Conservation (phyloP, 1,140 invertebrate genomes). For the Drosophila ohnishii region DNA sequence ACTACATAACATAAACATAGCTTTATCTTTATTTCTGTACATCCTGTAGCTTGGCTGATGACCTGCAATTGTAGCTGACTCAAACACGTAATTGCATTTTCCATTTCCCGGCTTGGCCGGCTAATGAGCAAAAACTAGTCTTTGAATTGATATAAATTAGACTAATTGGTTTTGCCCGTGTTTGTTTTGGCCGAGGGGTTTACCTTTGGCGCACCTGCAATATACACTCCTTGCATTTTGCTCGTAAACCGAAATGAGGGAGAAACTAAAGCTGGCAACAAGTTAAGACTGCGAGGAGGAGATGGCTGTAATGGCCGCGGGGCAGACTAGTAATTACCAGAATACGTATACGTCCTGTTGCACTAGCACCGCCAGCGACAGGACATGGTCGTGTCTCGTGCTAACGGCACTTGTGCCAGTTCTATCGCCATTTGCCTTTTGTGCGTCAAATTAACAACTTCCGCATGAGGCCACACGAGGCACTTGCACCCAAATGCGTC, state of each 20-base stretch:
- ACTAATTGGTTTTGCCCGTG: constrained; percentile 56
- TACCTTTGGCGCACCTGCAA: constrained; percentile 1
- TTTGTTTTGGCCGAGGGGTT: constrained; percentile 23
- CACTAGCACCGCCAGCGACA: constrained; percentile 19
- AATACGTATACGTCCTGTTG: constrained; percentile 75
- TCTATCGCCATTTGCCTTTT: constrained; percentile 66
- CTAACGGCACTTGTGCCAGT: constrained; percentile 66
- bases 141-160: constrained; percentile 59
- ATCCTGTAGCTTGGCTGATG: neutral
- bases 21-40: neutral
- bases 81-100: constrained; percentile 26
- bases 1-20: too few species aligned
- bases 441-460: constrained; percentile 81
- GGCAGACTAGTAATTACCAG: constrained; percentile 53
- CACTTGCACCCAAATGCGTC: constrained; percentile 80
- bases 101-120: constrained; percentile 15
- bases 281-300: constrained; percentile 33
- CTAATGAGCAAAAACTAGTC: constrained; percentile 49
- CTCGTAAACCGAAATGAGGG: constrained; percentile 10
- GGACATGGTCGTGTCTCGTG: constrained; percentile 13
- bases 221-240: neutral
- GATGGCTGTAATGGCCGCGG: constrained; percentile 28
- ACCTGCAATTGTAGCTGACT: constrained; percentile 11
- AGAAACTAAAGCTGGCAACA: constrained; percentile 28
- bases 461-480: constrained; percentile 78